Evolutionary conservation across 1,140 invertebrate species (phyloP).

Genomic region (Ceratitis capitata): DNA sequence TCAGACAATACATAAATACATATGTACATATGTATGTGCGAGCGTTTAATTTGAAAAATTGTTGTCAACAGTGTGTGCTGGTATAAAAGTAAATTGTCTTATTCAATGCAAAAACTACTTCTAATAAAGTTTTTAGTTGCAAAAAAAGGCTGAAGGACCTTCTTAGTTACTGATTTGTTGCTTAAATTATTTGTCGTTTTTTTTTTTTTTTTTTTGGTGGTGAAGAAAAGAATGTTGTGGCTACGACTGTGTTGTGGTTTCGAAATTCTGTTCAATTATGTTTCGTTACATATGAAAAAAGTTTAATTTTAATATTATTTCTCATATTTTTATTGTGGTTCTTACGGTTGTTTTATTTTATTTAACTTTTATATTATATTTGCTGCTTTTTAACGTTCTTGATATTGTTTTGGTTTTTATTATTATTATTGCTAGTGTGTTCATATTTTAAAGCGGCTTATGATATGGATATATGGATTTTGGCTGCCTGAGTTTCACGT

Average conservation of each 20-base stretch:
- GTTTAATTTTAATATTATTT: neutral
- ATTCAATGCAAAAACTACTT: neutral
- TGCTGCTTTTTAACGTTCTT: neutral
- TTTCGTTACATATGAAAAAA: neutral
- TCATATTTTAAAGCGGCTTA: slow-evolving; percentile 2
- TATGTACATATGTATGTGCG: neutral
- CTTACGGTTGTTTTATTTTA: neutral
- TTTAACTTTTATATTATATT: neutral
- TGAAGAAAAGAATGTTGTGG: neutral
- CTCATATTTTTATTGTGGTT: neutral
- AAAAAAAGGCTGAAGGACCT: neutral
- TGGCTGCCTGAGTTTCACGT: neutral
- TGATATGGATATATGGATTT: neutral
- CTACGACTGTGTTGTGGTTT: neutral
- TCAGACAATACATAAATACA: neutral
- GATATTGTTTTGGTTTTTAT: too few species aligned
- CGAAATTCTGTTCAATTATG: neutral
- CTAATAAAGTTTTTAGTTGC: neutral
- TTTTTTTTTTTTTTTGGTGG: neutral
- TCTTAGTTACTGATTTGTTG: neutral
- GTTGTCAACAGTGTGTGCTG: neutral
- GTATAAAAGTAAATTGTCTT: neutral
- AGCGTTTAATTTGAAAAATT: neutral
- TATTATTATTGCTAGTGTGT: neutral
- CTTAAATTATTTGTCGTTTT: neutral